Evolutionary conservation across 1,140 invertebrate genomes (phyloP).

Genomic region (Drosophila watanabei): DNA sequence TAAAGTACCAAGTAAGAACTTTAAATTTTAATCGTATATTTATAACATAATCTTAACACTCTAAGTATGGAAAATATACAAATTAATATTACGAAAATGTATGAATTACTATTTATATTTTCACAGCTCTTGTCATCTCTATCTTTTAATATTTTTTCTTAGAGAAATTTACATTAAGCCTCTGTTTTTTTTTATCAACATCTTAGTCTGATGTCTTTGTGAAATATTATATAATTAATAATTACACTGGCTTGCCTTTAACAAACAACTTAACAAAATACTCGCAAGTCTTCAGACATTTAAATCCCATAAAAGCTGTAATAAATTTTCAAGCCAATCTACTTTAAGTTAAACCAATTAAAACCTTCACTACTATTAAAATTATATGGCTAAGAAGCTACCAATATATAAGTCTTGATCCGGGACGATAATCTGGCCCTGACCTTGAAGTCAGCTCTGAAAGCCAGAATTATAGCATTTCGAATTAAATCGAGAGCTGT

Average conservation of each 20-base stretch:
- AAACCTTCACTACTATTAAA: constrained; percentile 5
- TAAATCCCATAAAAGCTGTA: constrained; percentile 4
- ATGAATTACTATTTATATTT: too few species aligned
- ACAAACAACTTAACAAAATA: neutral
- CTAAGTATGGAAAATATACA: too few species aligned
- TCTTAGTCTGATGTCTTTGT: neutral
- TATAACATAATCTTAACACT: too few species aligned
- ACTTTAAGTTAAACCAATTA: constrained; percentile 4
- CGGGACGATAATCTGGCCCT: constrained; percentile 26
- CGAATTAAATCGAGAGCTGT: constrained; percentile 38
- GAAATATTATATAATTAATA: neutral
- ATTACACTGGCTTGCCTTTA: neutral
- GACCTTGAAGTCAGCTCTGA: constrained; percentile 11
- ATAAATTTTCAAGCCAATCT: constrained; percentile 9
- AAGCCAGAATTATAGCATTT: constrained; percentile 53
- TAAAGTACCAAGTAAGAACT: too few species aligned
- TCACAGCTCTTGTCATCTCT: too few species aligned
- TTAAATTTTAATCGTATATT: too few species aligned
- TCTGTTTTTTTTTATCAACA: neutral
- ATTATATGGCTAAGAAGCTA: constrained; percentile 15
- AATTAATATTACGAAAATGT: too few species aligned
- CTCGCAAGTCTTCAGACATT: neutral
- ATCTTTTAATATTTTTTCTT: too few species aligned
- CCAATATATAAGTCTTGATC: constrained; percentile 9
- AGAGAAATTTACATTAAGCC: neutral